Evolutionary conservation across 2,113 vertebrate genomes (phyloP).

Genomic region (Vimba vimba): DNA sequence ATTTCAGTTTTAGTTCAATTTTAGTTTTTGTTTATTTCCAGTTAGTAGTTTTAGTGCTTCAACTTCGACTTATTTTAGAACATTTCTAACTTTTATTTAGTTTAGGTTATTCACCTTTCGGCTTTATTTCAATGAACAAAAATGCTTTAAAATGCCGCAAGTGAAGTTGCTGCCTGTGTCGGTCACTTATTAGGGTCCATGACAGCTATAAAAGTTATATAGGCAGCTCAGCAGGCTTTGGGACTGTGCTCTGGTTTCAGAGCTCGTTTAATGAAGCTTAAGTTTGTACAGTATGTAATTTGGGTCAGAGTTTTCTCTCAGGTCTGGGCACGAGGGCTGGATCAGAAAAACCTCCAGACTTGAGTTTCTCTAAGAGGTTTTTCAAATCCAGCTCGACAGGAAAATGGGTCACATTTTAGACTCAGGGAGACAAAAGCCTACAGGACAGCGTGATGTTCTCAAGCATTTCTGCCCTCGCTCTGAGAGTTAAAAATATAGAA

Average conservation of each 20-base stretch:
- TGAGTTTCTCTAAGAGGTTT: neutral
- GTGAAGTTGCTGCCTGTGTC: neutral
- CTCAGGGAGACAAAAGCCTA: neutral
- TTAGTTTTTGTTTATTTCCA: neutral
- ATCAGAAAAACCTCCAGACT: constrained; percentile 20
- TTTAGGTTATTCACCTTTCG: neutral
- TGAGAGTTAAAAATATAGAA: neutral
- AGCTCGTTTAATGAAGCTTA: constrained; percentile 27
- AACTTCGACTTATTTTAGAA: neutral
- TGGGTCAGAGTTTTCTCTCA: constrained; percentile 38
- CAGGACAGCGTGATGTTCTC: neutral
- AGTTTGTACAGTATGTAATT: constrained; percentile 17
- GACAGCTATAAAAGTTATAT: neutral
- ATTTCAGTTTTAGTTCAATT: neutral
- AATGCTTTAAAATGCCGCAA: neutral
- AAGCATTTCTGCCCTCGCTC: neutral
- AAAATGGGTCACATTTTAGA: constrained; percentile 5
- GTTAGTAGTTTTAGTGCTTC: neutral
- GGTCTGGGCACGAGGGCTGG: constrained; percentile 4
- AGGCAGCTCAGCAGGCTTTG: neutral
- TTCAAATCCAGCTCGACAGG: neutral
- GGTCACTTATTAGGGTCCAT: neutral
- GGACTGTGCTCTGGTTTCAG: neutral
- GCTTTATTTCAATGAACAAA: too few relatives aligned
- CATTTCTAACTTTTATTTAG: neutral